A percentile compares a stretch with the other conserved stretches of the same genome.
Conservation (phyloP, 2,888 invertebrate genomes). For the Leucozona laternaria region DNA sequence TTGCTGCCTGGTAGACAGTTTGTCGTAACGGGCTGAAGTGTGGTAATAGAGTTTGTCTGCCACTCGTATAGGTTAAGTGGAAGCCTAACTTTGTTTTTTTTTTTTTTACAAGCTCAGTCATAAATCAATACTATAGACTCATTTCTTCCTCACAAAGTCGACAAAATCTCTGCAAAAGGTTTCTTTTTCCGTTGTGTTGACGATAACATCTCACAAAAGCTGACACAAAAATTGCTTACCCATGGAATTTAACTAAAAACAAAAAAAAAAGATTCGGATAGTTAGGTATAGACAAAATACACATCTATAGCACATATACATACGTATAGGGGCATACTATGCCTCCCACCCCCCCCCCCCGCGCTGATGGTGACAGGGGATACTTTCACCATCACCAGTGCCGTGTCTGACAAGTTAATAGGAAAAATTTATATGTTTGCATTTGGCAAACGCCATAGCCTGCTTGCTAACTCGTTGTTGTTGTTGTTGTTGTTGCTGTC, state of each 20-base stretch:
- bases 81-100: slow-evolving; percentile 15
- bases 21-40: slow-evolving; percentile 4
- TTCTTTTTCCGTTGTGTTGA: slow-evolving; percentile 1
- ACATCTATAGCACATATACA: background rate
- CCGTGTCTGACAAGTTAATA: slow-evolving; percentile 38
- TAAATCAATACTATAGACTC: slow-evolving; percentile 46
- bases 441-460: slow-evolving; percentile 41
- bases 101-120: background rate
- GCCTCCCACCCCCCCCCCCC: no score
- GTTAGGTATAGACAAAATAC: slow-evolving; percentile 3
- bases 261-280: slow-evolving; percentile 30
- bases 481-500: slow-evolving; percentile 21
- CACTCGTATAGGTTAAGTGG: slow-evolving; percentile 11
- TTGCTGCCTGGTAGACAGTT: background rate
- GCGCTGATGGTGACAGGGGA: slow-evolving; percentile 34
- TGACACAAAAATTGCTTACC: slow-evolving; percentile 24
- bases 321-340: background rate
- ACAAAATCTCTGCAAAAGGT: slow-evolving; percentile 29
- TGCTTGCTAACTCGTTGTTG: slow-evolving; percentile 18
- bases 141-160: background rate
- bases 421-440: slow-evolving; percentile 36
- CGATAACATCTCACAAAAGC: slow-evolving; percentile 15
- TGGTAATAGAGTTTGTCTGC: slow-evolving; percentile 32
- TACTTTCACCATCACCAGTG: slow-evolving; percentile 56
- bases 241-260: slow-evolving; percentile 22